These are phyloP conservation scores for Telmatochromis brichardi DNA, from an alignment of 2,113 vertebrate genomes.

Conservation along the genomic window DNA sequence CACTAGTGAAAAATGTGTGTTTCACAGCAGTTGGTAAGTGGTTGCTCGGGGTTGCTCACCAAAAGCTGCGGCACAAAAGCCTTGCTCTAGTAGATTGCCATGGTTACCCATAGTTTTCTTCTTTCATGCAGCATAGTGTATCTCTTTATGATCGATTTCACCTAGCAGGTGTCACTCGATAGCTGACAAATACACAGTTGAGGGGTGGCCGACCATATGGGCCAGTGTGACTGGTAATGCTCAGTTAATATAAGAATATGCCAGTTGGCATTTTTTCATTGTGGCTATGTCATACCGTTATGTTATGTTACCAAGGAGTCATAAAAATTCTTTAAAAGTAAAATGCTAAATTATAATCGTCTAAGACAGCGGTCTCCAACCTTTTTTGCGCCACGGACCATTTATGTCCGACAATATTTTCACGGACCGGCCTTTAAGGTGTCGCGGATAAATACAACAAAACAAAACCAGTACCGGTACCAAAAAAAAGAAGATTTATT, in stretches of 20 bases:
- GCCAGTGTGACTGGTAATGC: background rate
- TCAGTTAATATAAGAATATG: background rate
- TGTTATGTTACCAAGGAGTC: background rate
- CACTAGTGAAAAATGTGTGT: background rate
- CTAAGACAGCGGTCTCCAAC: background rate
- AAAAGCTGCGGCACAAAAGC: background rate
- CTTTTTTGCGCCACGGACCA: background rate
- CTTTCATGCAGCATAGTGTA: background rate
- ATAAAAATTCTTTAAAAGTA: background rate
- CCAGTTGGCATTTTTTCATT: background rate
- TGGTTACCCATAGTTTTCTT: background rate
- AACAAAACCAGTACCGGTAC: background rate
- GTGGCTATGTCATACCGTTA: background rate
- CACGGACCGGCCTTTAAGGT: background rate
- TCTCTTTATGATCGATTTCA: background rate
- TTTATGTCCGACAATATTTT: background rate
- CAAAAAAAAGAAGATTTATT: background rate
- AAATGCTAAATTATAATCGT: background rate
- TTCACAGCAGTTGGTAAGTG: background rate
- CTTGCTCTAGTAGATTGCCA: background rate
- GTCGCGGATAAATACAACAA: fast-evolving
- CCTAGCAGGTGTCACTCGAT: background rate
- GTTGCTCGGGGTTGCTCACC: background rate
- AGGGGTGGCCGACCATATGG: background rate
- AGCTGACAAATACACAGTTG: background rate